These are phyloP conservation scores for Styela clava DNA, from an alignment of 23 tunicate species.

Conservation along the genomic window DNA sequence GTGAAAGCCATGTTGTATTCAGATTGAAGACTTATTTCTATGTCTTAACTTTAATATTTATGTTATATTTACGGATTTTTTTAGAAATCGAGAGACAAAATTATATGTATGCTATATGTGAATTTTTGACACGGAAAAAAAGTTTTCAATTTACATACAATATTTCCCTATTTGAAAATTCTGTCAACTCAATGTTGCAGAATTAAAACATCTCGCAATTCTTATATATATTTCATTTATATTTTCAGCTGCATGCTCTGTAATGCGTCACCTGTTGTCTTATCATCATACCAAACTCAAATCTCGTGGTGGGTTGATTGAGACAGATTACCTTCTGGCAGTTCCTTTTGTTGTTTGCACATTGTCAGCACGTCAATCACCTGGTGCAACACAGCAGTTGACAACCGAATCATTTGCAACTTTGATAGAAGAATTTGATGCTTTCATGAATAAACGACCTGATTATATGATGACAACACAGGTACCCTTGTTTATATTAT, in stretches of 20 bases:
- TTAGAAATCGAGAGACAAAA: too few species aligned
- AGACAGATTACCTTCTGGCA: slow-evolving; percentile 54
- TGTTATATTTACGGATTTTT: too few species aligned
- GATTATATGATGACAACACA: slow-evolving; percentile 23
- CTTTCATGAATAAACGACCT: slow-evolving; percentile 54
- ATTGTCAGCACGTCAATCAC: slow-evolving; percentile 11
- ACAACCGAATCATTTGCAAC: slow-evolving; percentile 53
- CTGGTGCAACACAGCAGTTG: slow-evolving; percentile 12
- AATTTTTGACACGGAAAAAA: too few species aligned
- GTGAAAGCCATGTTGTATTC: too few species aligned
- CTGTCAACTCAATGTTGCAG: too few species aligned
- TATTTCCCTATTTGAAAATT: too few species aligned
- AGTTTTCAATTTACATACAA: too few species aligned
- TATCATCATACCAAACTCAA: slow-evolving; percentile 40
- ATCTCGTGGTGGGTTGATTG: slow-evolving; percentile 30
- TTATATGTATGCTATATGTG: too few species aligned
- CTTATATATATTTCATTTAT: too few species aligned
- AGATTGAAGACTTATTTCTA: too few species aligned
- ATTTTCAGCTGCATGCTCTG: slow-evolving; percentile 41
- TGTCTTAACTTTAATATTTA: too few species aligned
- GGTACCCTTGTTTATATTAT: background rate
- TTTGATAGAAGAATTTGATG: slow-evolving; percentile 42
- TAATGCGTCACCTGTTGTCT: slow-evolving; percentile 65
- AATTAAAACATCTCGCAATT: too few species aligned
- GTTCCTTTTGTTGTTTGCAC: slow-evolving; percentile 64